These are phyloP conservation scores for Coleophora deauratella DNA, from an alignment of 2,888 invertebrate species.

Conservation along the genomic window DNA sequence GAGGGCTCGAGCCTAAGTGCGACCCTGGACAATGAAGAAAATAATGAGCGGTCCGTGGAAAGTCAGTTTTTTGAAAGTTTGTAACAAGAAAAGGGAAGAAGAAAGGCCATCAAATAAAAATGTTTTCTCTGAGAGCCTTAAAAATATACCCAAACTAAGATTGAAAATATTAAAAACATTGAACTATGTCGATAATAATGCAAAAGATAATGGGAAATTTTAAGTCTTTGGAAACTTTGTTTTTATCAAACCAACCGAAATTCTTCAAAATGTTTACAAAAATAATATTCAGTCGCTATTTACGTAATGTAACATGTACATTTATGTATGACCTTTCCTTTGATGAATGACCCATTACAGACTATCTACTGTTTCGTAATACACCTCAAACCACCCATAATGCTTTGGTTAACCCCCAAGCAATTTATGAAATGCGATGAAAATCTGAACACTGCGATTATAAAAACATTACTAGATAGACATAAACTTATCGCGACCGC, in stretches of 20 bases:
- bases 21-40: conserved; percentile 25
- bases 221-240: too few relatives aligned
- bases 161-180: too few relatives aligned
- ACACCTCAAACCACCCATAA: not conserved
- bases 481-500: conserved; percentile 68
- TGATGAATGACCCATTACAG: not conserved
- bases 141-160: too few relatives aligned
- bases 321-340: not conserved
- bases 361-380: not conserved
- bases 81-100: not conserved
- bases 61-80: conserved; percentile 1
- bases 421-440: conserved; percentile 31
- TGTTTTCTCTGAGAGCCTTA: too few relatives aligned
- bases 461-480: conserved; percentile 67
- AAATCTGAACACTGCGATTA: conserved; percentile 53
- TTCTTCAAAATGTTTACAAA: too few relatives aligned
- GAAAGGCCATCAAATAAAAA: too few relatives aligned
- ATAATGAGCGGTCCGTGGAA: not conserved
- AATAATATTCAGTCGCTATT: too few relatives aligned
- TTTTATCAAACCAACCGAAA: too few relatives aligned
- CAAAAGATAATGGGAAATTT: too few relatives aligned
- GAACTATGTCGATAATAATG: too few relatives aligned
- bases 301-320: too few relatives aligned
- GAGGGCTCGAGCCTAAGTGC: conserved; percentile 53
- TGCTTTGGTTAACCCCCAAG: not conserved